A percentile compares a stretch with the other conserved stretches of the same genome.
Conservation (phyloP, 1,140 invertebrate species). For the Battus philenor region DNA sequence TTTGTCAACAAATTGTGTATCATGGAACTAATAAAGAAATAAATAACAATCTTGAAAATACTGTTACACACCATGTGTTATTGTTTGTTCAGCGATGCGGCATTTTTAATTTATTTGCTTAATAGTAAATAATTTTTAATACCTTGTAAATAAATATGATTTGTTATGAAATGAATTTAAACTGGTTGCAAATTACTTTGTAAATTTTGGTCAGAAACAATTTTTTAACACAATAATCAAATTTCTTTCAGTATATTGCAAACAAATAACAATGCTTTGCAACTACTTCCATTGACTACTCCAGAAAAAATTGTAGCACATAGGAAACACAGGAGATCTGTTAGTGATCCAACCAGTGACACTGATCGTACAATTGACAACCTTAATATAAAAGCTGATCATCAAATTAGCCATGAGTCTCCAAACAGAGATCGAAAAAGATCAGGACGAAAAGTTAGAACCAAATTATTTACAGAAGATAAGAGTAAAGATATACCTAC, state of each 20-base stretch:
- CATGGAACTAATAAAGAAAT: no score
- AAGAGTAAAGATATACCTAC: conserved; percentile 35
- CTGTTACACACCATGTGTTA: no score
- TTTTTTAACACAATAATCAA: no score
- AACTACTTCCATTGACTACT: conserved; percentile 49
- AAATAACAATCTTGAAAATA: no score
- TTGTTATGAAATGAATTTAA: no score
- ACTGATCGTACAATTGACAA: conserved; percentile 47
- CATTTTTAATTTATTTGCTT: no score
- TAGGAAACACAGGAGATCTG: conserved; percentile 50
- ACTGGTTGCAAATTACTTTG: no score
- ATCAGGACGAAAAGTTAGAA: conserved; percentile 50
- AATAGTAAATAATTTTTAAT: no score
- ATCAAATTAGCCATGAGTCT: conserved; percentile 49
- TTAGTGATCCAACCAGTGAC: conserved; percentile 60
- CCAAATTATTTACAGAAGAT: conserved; percentile 57
- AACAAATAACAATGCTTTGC: conserved; percentile 50
- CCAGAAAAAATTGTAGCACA: conserved; percentile 46
- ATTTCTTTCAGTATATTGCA: conserved; percentile 55
- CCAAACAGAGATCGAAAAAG: conserved; percentile 50
- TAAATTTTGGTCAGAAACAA: no score
- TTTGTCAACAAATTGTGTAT: no score
- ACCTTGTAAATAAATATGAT: no score
- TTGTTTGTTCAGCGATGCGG: no score
- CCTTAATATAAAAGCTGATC: conserved; percentile 39